Evolutionary conservation across 2,888 invertebrate genomes (phyloP).

Genomic region (Crematogaster levior): DNA sequence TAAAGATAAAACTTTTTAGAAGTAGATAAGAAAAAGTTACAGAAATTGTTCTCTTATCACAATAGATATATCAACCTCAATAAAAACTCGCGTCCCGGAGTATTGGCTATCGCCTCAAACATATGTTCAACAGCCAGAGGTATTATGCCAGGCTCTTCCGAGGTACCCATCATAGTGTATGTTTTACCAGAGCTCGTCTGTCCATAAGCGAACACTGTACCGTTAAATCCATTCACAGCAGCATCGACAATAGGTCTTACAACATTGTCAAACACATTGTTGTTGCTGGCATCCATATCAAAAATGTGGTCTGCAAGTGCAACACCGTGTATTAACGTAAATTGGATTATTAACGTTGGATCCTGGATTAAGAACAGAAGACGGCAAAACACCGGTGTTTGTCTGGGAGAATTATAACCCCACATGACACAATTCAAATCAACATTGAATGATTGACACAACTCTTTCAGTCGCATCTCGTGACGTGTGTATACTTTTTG

Average conservation of each 20-base stretch:
- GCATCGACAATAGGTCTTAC: constrained; percentile 91
- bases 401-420: background rate
- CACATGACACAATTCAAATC: background rate
- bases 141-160: constrained; percentile 91
- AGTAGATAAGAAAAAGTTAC: background rate
- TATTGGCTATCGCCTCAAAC: constrained; percentile 89
- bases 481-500: background rate
- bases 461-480: background rate
- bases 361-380: too few species aligned
- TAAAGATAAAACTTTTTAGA: background rate
- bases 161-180: constrained; percentile 93
- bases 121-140: constrained; percentile 90
- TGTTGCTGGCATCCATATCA: constrained; percentile 87
- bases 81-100: constrained; percentile 90
- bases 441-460: background rate
- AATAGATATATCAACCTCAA: constrained; percentile 86
- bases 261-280: constrained; percentile 89
- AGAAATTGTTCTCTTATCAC: background rate
- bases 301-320: constrained; percentile 90
- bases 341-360: too few species aligned
- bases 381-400: background rate
- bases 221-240: constrained; percentile 92
- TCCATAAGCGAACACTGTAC: constrained; percentile 96
- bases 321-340: background rate
- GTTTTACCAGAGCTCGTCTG: constrained; percentile 97